Evolutionary conservation across 2,888 invertebrate species (phyloP).

Genomic region (Neocrepidodera transversa): DNA sequence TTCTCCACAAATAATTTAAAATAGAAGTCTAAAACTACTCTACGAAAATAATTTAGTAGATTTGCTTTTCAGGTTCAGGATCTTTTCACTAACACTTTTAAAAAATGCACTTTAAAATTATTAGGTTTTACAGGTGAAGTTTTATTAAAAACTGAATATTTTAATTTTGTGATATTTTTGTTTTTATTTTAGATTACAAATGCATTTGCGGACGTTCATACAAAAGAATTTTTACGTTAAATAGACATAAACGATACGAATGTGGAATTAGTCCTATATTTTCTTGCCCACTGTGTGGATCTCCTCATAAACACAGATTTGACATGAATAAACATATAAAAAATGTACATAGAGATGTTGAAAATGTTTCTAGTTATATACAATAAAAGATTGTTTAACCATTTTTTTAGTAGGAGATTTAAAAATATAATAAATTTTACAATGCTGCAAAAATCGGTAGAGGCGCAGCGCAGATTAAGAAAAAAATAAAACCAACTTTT

Average conservation of each 20-base stretch:
- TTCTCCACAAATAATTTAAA: not conserved
- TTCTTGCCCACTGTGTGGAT: slow-evolving; percentile 49
- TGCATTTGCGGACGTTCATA: slow-evolving; percentile 35
- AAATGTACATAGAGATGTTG: slow-evolving; percentile 33
- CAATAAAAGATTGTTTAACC: not conserved
- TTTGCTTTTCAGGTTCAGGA: too few species aligned
- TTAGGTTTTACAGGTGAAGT: too few species aligned
- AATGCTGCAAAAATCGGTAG: too few species aligned
- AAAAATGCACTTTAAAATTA: too few species aligned
- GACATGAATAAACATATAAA: slow-evolving; percentile 46
- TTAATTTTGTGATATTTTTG: not conserved
- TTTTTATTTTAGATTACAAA: slow-evolving; percentile 19
- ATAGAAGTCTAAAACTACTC: too few species aligned
- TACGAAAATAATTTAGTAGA: too few species aligned
- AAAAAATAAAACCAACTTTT: too few species aligned
- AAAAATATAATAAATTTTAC: too few species aligned
- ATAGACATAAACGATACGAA: slow-evolving; percentile 46
- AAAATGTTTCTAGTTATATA: not conserved
- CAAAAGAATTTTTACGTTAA: slow-evolving; percentile 29
- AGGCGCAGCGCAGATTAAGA: too few species aligned
- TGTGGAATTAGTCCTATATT: slow-evolving; percentile 50
- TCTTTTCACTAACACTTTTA: too few species aligned
- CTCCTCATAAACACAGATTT: slow-evolving; percentile 44
- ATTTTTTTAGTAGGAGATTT: too few species aligned
- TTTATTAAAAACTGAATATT: too few species aligned